These are phyloP conservation scores for Petrophora chlorosata DNA, from an alignment of 2,888 invertebrate genomes.

Conservation along the genomic window DNA sequence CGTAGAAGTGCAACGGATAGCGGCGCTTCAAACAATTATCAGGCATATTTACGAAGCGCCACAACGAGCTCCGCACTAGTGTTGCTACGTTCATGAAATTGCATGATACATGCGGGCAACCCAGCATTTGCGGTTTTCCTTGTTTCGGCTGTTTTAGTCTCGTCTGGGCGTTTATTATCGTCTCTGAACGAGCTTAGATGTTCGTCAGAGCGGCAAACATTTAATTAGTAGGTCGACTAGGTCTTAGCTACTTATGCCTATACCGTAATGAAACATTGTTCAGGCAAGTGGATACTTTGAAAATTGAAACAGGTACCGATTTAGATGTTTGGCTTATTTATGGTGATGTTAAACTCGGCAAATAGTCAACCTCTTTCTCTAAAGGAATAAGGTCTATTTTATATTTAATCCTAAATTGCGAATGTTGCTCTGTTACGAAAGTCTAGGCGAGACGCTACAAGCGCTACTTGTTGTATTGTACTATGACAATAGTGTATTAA, in stretches of 20 bases:
- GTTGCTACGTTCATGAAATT: background rate
- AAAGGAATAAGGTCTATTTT: no score
- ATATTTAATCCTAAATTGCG: no score
- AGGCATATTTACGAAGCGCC: no score
- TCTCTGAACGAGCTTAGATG: conserved; percentile 54
- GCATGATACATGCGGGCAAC: conserved; percentile 6
- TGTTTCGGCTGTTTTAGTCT: conserved; percentile 13
- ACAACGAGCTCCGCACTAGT: no score
- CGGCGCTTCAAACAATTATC: no score
- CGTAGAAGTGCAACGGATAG: no score
- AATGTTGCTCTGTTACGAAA: no score
- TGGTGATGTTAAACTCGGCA: background rate
- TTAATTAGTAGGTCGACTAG: conserved; percentile 72
- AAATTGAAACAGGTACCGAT: conserved; percentile 27
- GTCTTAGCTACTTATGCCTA: conserved; percentile 40
- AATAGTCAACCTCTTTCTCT: no score
- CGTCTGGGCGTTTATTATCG: conserved; percentile 23
- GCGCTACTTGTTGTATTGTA: no score
- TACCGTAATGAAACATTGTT: conserved; percentile 58
- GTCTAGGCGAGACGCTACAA: no score
- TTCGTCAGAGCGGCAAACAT: conserved; percentile 63
- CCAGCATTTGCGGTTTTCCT: conserved; percentile 18
- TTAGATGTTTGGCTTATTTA: conserved; percentile 27
- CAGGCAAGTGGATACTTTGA: conserved; percentile 57
- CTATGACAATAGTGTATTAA: no score